These are phyloP conservation scores for Pristionchus japonicus DNA, from an alignment of 2,888 invertebrate genomes.

Conservation along the genomic window DNA sequence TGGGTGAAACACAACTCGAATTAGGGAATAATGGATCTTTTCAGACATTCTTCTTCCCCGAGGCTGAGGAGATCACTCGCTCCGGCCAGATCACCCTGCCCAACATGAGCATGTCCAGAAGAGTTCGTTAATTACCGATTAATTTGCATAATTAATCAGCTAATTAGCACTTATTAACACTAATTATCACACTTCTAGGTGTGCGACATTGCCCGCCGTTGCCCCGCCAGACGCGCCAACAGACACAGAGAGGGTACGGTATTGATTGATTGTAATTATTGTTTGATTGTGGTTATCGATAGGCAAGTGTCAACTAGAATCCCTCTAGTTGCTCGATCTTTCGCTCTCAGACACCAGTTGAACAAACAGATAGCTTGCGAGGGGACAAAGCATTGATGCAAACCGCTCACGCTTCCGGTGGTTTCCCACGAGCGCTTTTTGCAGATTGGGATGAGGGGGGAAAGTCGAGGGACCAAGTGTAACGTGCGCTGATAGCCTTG, in stretches of 20 bases:
- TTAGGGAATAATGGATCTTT: background rate
- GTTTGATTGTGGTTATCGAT: background rate
- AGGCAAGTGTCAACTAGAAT: background rate
- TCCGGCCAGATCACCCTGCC: conserved; percentile 48
- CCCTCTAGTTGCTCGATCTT: background rate
- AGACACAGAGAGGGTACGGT: conserved; percentile 41
- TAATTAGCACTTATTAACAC: background rate
- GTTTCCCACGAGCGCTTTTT: background rate
- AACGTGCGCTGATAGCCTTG: background rate
- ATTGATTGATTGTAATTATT: background rate
- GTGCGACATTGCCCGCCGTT: conserved; percentile 37
- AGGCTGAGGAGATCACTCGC: conserved; percentile 46
- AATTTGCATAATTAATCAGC: background rate
- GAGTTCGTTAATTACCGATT: background rate
- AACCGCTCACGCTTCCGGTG: conserved; percentile 14
- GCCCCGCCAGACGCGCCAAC: conserved; percentile 36
- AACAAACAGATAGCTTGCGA: conserved; percentile 5
- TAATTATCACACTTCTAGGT: background rate
- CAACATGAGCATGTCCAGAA: conserved; percentile 16
- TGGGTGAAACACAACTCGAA: background rate
- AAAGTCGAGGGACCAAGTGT: background rate
- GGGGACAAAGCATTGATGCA: background rate
- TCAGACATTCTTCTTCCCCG: conserved; percentile 45
- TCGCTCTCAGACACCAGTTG: background rate
- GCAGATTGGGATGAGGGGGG: background rate